Evolutionary conservation across 2,113 vertebrate species (phyloP).

Genomic region (Mus pahari): DNA sequence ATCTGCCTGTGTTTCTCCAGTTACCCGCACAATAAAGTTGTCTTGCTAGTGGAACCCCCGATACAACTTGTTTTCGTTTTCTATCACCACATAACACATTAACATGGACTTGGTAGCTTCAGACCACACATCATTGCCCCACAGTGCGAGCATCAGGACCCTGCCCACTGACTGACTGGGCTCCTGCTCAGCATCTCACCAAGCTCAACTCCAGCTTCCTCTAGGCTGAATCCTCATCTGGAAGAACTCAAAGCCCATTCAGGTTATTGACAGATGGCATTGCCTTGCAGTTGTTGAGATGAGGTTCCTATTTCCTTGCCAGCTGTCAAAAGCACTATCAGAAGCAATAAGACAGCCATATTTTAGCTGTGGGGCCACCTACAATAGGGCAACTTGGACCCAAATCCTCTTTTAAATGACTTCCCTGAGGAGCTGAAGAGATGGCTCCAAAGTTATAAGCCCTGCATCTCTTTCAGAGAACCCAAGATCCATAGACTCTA

Average conservation of each 20-base stretch:
- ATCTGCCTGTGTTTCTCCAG: conserved; percentile 42
- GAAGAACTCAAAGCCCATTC: conserved; percentile 31
- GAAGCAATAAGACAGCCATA: background rate
- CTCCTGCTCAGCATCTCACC: background rate
- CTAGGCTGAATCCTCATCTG: background rate
- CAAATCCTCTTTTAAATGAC: background rate
- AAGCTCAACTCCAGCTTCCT: conserved; percentile 1
- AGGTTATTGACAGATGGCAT: conserved; percentile 10
- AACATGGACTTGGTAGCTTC: background rate
- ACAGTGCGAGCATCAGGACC: background rate
- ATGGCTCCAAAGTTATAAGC: background rate
- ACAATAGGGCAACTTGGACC: background rate
- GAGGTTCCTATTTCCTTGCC: background rate
- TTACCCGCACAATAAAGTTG: conserved; percentile 52
- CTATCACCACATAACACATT: background rate
- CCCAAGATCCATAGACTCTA: background rate
- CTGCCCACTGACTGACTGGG: background rate
- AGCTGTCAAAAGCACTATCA: background rate
- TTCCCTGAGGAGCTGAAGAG: background rate
- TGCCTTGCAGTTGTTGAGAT: background rate
- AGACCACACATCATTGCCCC: background rate
- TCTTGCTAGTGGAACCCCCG: background rate
- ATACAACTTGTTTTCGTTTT: background rate
- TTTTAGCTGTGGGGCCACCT: background rate
- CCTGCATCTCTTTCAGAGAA: background rate